Base-by-base conservation (phyloP, 2,113 vertebrate genomes). In the Bufo gargarizans region DNA sequence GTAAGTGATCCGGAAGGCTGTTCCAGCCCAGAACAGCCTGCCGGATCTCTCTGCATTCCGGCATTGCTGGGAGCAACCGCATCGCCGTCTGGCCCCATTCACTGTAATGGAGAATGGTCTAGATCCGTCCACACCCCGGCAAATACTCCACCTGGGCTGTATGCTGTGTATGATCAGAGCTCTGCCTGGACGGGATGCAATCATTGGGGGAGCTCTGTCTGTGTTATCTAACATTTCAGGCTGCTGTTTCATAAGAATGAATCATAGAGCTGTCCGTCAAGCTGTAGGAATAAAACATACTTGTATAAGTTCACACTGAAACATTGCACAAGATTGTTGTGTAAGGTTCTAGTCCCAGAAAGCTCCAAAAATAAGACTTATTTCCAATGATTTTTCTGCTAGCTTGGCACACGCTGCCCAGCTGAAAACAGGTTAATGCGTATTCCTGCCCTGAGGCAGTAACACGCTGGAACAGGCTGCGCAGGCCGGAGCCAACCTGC, bases 271-370 rank as follows among this genome's bases (percentile, higher is more conserved):
- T 6, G 53, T 67, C 7, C 14, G 59, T 56, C 0, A 49, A 69
- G 19, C 47, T 53, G 20, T 13, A 22, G 6, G 67, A 49, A 65
- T n/a, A 13, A 65, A 47, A 67, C 81, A 83, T 45, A 83, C 45
- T 11, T 82, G 59, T n/a, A 47, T 4, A 4, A 53, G 45, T 67
- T 19, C 45, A 50, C 11, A 20, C 59, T 83, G 33, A 14, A 67
- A 33, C 4, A n/a, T 83, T 83, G 53, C 13, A 20, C 81, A 83
- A 83, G 47, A 7, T 13, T 19, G 49, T 71, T 88, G 80, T 82
- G 49, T 82, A 71, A 82, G 22, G 58, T 43, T 58, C 13, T 53
- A 74, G n/a, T 82, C 63, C 53, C 67, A 88, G 43, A 74, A 74
- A 58, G 33, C 67, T 58, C 67, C 58, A 49, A 11, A 77, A 61